These are phyloP conservation scores for Rhagonycha lutea DNA, from an alignment of 2,888 invertebrate species.

Conservation along the genomic window DNA sequence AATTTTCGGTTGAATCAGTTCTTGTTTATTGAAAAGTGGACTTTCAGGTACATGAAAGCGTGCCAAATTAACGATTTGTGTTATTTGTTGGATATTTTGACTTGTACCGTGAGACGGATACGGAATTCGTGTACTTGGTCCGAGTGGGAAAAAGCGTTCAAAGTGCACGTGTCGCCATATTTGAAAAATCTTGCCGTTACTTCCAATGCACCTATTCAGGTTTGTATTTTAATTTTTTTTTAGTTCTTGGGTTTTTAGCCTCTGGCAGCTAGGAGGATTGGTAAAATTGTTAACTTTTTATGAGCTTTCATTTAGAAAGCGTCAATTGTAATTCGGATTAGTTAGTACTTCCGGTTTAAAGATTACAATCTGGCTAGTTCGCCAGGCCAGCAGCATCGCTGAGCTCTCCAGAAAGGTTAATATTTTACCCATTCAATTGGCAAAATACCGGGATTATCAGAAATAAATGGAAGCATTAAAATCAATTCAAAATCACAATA, in stretches of 20 bases:
- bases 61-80: constrained; percentile 47
- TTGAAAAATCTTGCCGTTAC: constrained; percentile 41
- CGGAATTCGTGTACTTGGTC: constrained; percentile 37
- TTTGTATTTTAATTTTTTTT: not conserved
- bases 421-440: no score
- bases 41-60: constrained; percentile 43
- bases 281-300: constrained; percentile 17
- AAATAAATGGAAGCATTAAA: no score
- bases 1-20: constrained; percentile 44
- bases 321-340: no score
- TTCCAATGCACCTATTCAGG: constrained; percentile 33
- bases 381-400: no score
- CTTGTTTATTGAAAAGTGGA: constrained; percentile 48
- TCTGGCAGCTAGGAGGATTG: constrained; percentile 41
- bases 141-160: constrained; percentile 44
- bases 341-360: no score
- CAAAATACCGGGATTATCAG: no score
- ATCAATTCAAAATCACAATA: no score
- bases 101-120: constrained; percentile 38
- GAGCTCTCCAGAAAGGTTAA: no score
- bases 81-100: constrained; percentile 41
- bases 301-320: no score
- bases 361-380: no score
- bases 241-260: not conserved
- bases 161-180: constrained; percentile 41